Conservation (phyloP, 2,797 vertebrate species). For the Cygnus olor region DNA sequence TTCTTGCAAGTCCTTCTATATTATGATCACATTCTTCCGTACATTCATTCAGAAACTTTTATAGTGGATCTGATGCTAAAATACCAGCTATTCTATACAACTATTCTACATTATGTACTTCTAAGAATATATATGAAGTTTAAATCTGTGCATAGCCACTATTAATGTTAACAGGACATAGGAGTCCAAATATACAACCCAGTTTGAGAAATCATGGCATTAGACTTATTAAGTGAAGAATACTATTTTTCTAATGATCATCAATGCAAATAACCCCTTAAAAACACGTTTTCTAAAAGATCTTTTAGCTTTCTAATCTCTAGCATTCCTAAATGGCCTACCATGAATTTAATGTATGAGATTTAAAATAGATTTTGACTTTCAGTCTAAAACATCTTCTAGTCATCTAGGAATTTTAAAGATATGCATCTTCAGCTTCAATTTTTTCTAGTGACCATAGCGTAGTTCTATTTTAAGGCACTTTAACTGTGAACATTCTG, state of each 20-base stretch:
- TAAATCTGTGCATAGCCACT: background rate
- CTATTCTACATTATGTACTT: background rate
- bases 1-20: slow-evolving; percentile 21
- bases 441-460: background rate
- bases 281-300: background rate
- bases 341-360: background rate
- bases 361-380: background rate
- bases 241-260: background rate
- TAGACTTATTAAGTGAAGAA: background rate
- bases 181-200: background rate
- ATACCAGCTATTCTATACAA: background rate
- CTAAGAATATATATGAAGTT: background rate
- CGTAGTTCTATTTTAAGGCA: background rate
- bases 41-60: background rate
- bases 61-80: background rate
- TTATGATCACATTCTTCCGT: background rate
- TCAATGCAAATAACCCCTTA: background rate
- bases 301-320: background rate
- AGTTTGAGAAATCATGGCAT: background rate
- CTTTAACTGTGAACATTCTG: background rate
- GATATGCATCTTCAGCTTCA: background rate
- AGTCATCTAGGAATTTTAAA: background rate
- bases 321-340: background rate
- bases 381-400: background rate
- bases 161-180: background rate